Percentiles rank a stretch among this genome's conserved stretches.
Conservation (phyloP, 2,113 vertebrate genomes). For the Notothenia coriiceps region DNA sequence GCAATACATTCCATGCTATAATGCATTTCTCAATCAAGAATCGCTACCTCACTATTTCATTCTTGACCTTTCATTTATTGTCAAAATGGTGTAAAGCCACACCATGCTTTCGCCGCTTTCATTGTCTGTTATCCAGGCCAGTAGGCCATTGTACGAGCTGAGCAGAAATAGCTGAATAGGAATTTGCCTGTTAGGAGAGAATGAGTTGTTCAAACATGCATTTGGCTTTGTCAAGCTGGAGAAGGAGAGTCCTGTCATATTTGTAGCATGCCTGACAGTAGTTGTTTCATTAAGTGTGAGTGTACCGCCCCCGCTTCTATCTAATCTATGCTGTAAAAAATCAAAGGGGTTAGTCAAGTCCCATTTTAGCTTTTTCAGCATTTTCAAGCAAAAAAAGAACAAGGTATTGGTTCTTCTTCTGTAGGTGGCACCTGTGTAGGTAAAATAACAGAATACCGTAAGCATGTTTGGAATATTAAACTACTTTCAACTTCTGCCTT, state of each 20-base stretch:
- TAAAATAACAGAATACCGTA: neutral
- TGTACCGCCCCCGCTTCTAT: neutral
- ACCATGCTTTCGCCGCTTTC: neutral
- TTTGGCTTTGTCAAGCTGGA: conserved; percentile 23
- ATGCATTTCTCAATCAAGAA: conserved; percentile 23
- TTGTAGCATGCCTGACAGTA: conserved; percentile 48
- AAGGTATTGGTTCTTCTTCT: neutral
- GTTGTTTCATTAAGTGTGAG: conserved; percentile 25
- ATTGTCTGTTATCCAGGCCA: neutral
- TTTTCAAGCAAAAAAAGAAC: conserved; percentile 1
- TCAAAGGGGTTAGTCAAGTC: neutral
- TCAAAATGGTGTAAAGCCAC: neutral
- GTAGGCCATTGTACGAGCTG: conserved; percentile 25
- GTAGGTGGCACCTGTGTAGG: neutral
- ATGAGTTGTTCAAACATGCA: conserved; percentile 46
- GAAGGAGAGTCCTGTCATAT: conserved; percentile 47
- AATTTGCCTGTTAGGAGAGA: conserved; percentile 22
- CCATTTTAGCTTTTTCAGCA: neutral
- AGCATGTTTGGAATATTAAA: conserved; percentile 13
- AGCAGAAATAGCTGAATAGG: conserved; percentile 34
- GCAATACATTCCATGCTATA: conserved; percentile 7
- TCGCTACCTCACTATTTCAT: conserved; percentile 10
- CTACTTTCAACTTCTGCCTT: neutral
- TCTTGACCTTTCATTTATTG: conserved; percentile 36
- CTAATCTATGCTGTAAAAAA: neutral